phyloP scores from a whole-genome alignment of 2,888 invertebrate species.

The Candidula unifasciata region DNA sequence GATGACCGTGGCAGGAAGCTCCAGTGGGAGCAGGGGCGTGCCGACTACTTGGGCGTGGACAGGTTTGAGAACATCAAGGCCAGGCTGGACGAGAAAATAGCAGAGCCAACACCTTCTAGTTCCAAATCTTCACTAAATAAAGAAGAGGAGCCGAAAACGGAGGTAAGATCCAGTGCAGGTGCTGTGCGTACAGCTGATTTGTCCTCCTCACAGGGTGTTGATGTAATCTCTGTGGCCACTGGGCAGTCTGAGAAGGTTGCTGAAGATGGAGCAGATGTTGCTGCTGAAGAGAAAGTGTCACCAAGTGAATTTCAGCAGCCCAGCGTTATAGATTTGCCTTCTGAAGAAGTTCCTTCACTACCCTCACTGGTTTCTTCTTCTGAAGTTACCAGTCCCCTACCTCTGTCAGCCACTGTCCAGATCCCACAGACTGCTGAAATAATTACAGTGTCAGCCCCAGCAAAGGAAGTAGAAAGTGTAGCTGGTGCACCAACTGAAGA shows the following conservation, averaged over 20 bases:
- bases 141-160: neutral
- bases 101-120: constrained; percentile 49
- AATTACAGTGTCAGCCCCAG: neutral
- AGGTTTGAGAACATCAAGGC: constrained; percentile 97
- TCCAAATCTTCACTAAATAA: neutral
- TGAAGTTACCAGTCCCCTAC: neutral
- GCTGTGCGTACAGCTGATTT: neutral
- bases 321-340: neutral
- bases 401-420: neutral
- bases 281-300: neutral
- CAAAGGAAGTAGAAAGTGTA: neutral
- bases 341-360: neutral
- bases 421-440: neutral
- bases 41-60: constrained; percentile 96
- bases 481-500: neutral
- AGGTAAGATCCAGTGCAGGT: constrained; percentile 17
- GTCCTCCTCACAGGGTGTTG: neutral
- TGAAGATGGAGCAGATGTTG: neutral
- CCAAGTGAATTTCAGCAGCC: neutral
- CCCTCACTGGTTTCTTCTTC: neutral
- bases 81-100: constrained; percentile 84
- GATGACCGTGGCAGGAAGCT: constrained; percentile 72
- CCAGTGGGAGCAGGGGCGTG: constrained; percentile 87
- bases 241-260: neutral
- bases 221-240: neutral